Base-by-base conservation (phyloP, 2,888 invertebrate species). In the Brenthis hecate region DNA sequence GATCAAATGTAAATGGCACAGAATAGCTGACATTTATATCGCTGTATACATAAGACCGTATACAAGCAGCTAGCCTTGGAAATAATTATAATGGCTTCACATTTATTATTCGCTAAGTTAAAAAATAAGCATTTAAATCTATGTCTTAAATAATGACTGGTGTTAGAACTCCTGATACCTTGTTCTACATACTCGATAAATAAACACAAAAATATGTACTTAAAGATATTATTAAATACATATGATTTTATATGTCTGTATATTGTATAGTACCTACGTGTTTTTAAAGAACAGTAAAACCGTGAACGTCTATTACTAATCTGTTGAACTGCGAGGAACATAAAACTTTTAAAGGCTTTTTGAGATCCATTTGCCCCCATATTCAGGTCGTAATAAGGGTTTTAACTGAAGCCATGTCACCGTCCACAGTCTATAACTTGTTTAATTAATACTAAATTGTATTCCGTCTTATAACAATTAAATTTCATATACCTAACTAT, bases 341-440 rank as follows among this genome's bases (percentile, higher is more conserved):
- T 87, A 82, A 85, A 85, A 78, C 72, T 83, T 86, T 87, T 85
- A 88, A 85, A 81, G 80, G 77, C 77, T 81, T 86, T 82, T 80
- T 77, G 72, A 74, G 74, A 77, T 72, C 81, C 76, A 80, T 84
- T 81, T 79, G 78, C 76, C 66, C 73, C 71, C 77, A 77, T 66
- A 65, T 67, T 69, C 54, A 66, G 58, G 60, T 60, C 77, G 74
- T 70, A 66, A 60, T 72, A 70, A 61, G 50, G 56, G 53, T 50
- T 66, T 60, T 66, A 32, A 55, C 57, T 70, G 71, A 19, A 19
- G 19, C 19, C 16, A 13, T 61, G 60, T 58, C 63, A 57, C 63
- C 60, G 63, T 48, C 50, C 54, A 51, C 54, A 23, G 13, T 53
- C 65, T 23, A 69, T 65, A 43, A 56, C 48, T 19, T 16, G 56